Evolutionary conservation across 2,797 vertebrate genomes (phyloP).

Genomic region (Acipenser transmontanus): DNA sequence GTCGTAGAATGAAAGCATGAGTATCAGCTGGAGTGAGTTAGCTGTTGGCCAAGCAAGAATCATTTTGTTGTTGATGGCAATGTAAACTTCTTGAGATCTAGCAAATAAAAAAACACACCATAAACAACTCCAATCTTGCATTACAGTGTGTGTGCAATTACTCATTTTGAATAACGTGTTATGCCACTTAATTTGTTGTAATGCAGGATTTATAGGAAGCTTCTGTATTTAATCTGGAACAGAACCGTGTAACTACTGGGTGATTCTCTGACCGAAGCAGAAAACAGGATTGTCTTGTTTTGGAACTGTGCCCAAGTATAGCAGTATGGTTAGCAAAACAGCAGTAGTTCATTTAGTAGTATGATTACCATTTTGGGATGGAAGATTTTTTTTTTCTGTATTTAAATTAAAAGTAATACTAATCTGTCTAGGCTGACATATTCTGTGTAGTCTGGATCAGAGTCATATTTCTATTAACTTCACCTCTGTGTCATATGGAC

Average conservation of each 20-base stretch:
- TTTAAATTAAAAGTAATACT: background rate
- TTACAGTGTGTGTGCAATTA: background rate
- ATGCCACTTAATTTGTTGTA: background rate
- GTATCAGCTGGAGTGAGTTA: no score
- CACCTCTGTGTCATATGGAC: no score
- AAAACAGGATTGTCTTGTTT: background rate
- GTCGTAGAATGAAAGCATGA: no score
- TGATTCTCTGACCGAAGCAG: background rate
- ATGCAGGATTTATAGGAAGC: background rate
- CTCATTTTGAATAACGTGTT: background rate
- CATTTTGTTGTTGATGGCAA: no score
- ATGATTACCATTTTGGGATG: background rate
- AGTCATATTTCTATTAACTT: conserved; percentile 7
- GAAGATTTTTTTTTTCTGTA: background rate
- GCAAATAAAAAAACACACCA: no score
- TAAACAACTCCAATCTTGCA: no score
- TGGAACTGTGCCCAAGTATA: background rate
- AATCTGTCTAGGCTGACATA: background rate
- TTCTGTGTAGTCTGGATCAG: background rate
- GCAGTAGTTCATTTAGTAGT: background rate
- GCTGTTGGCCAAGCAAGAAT: no score
- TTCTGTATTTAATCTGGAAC: background rate
- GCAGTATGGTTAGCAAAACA: background rate
- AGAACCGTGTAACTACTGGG: background rate
- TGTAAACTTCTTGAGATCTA: no score